Base-by-base conservation (phyloP, 2,797 vertebrate species). In the Antennarius maculatus region DNA sequence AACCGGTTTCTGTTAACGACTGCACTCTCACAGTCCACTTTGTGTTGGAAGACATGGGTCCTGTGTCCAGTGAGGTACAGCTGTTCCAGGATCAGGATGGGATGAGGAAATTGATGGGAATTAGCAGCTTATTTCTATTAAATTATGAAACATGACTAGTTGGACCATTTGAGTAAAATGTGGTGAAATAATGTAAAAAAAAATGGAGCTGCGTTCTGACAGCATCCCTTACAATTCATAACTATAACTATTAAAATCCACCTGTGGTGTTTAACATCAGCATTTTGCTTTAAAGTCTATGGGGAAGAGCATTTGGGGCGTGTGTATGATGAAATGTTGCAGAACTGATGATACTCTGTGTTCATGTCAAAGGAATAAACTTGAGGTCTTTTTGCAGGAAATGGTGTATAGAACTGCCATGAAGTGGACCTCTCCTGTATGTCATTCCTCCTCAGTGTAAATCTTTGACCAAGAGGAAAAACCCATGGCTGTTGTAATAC, bases 341-440 rank as follows among this genome's bases (percentile, higher is more conserved):
- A 34, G 31, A 34, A 34, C 31, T 34, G 7, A 34, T 34, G 5
- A 1, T 34, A 34, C 31, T 23, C 23, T 23, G 2, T 3, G 5
- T 53, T 6, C 2, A 23, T 53, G 51, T 42, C 41, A 42, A 42
- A 42, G 7, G 3, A 14, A 11, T 11, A 42, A 15, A 2, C 13
- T 29, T 28, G n/a, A 17, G 1, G 15, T 66, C 1, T 73, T n/a
- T 61, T 48, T 61, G 9, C 73, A 91, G 89, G 80, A 79, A 50
- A 8, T 31, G n/a, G 62, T 84, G 74, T 91, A 84, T 45, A 43
- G 2, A 10, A 57, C 23, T 13, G 47, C 82, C 61, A 82, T 88
- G 83, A 69, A 64, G 28, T 60, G 57, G 72, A 82, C 77, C 82
- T 81, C 86, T 6, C 43, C 65, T 31, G 89, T 91, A 59, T 89